Evolutionary conservation across 2,888 invertebrate species (phyloP), one percentile per base, ranked within the genome.

Genomic region (Silvanus unidentatus): DNA sequence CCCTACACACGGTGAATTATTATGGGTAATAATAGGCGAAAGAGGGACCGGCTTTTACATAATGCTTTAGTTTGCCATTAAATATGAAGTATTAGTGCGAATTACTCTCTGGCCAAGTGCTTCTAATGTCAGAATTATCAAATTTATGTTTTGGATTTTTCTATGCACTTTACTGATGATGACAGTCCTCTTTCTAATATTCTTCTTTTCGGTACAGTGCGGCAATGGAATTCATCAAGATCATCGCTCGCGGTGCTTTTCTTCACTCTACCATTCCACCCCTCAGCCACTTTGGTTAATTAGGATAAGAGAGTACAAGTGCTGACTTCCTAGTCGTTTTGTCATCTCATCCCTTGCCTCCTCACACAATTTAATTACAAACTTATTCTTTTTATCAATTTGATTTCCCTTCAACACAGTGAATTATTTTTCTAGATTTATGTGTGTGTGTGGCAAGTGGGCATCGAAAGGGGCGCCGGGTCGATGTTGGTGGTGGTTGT

Each of bases 21-120:
- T 55, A 49, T 52, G 56, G 40, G 53, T 51, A 60, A 60, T 59
- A 59, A 59, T 60, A 54, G 57, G 48, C 42, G 40, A 48, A 45
- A 15, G 13, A n/a, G n/a, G 35, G 41, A 40, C 27, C 12, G 15
- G 35, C 37, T 42, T 48, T 42, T 28, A 39, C 2, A 39, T 39
- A 39, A n/a, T 37, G 16, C 32, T 32, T 22, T 22, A 22, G 22
- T 22, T 22, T 22, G 22, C 22, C 22, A 22, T 22, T 22, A 22
- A 22, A 22, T 22, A 22, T 22, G 22, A 22, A 22, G 22, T 22
- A 22, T 22, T 22, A 22, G 22, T 22, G 22, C 8, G 22, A 22
- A 22, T 22, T 22, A 22, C 22, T 22, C n/a, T n/a, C 22, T 22
- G 8, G 22, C 8, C 22, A 8, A 22, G 22, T 22, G 22, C 22